Evolutionary conservation across 2,113 vertebrate genomes (phyloP), one percentile per base, ranked within the genome.

Genomic region (Pseudopipra pipra): DNA sequence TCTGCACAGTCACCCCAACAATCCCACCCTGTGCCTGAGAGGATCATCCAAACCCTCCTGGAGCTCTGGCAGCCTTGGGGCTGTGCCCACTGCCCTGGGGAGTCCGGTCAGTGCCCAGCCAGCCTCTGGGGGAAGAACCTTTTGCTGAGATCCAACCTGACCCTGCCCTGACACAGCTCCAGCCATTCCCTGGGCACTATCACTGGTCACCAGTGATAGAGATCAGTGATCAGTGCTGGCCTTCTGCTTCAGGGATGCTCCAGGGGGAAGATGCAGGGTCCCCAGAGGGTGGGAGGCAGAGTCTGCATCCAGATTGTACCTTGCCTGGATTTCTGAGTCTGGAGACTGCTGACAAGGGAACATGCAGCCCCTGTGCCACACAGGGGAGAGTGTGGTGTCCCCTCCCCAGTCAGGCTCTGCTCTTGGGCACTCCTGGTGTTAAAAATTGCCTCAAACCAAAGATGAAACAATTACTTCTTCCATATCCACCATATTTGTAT

Each of bases 21-120:
- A 9, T 6, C 33, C 19, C 52, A 51, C 8, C 15, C 22, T 16
- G 12, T 14, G 7, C 33, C 52, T 37, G 37, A 12, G 19, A n/a
- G 56, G 0, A 0, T 0, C 33, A 7, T 9, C 33, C 59, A 37
- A 66, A 9, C 0, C 0, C 67, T 43, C 85, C 86, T 22, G 31
- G 51, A 35, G 76, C 51, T 66, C 43, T 58, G 67, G 30, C 51
- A 65, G 75, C 49, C 30, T 25, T 2, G 14, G 12, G 21, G 17
- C 35, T 0, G 6, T 49, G 35, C 1, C 25, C 25, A 51, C 25
- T n/a, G 5, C 27, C 43, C 51, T 43, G 41, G 43, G n/a, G 41
- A 72, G 30, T 49, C 47, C 7, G 7, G 1, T 0, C n/a, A 63
- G 58, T 43, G 21, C 14, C 43, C 43, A 6, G 0, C 4, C 7